Evolutionary conservation across 2,888 invertebrate genomes (phyloP), one percentile per base, ranked within the genome.

Genomic region (Idaea aversata): DNA sequence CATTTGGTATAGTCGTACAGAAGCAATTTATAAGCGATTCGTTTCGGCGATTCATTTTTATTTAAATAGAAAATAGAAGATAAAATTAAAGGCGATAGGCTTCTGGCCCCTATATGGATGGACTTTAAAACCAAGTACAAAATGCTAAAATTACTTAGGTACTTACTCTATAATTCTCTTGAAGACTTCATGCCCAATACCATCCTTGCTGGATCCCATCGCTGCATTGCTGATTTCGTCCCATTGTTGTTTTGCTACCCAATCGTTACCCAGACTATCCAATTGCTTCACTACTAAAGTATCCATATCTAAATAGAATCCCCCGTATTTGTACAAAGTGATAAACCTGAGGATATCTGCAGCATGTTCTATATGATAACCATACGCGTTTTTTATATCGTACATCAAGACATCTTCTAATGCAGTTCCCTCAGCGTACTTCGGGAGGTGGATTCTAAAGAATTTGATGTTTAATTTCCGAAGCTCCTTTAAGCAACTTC

Each of bases 381-480:
- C 34, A 4, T 4, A 5, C 10, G 15, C 15, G 0, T 5, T 25
- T 7, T 34, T 15, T 16, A 25, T 15, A 5, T 16, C 6, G 1
- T 34, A 6, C 15, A 25, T 34, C 13, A 59, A 10, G 13, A 59
- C 13, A 16, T 16, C 34, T 34, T 59, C 59, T 25, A 59, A 25
- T 15, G 4, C 59, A 5, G 59, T 59, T 10, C 16, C 34, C 7
- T 65, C 67, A 5, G 71, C 69, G 60, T 76, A 77, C 16, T 75
- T 63, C 0, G 62, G 47, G 5, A 72, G 61, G 59, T 72, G 63
- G 15, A 77, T 34, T 5, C 75, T 62, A 0, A 61, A 63, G 0
- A 72, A 59, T 1, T 69, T 66, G 5, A 77, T 64, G 62, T 78
- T 78, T 3, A 15, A 1, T 5, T 75, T 70, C 36, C 62, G 34